phyloP scores from a whole-genome alignment of 2,797 vertebrate species.

The Lepus oiostolus region DNA sequence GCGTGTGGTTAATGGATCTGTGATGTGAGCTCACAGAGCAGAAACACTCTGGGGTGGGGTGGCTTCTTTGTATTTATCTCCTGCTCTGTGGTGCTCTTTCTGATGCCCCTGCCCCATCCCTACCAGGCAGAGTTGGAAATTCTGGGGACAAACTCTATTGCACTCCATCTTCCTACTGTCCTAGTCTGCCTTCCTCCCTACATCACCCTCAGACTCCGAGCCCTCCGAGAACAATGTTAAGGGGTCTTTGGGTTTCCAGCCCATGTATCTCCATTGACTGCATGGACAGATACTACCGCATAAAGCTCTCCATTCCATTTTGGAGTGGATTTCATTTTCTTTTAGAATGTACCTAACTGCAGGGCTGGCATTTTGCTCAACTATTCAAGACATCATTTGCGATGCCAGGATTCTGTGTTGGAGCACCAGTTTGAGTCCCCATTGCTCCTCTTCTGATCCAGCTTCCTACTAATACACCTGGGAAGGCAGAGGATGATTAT shows the following conservation, averaged over 20 bases:
- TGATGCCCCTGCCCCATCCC: neutral
- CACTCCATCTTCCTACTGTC: neutral
- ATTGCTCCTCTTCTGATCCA: too few relatives aligned
- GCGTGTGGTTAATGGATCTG: too few relatives aligned
- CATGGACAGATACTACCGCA: neutral
- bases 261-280: neutral
- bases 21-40: neutral
- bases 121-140: neutral
- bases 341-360: too few relatives aligned
- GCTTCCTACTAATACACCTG: too few relatives aligned
- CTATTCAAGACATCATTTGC: too few relatives aligned
- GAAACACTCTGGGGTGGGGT: neutral
- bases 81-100: neutral
- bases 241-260: neutral
- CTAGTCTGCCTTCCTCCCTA: neutral
- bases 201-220: neutral
- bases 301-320: neutral
- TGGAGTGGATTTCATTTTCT: neutral
- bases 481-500: too few relatives aligned
- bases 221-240: neutral
- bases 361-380: too few relatives aligned
- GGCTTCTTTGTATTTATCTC: neutral
- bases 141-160: too few relatives aligned
- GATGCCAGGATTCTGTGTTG: too few relatives aligned
- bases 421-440: too few relatives aligned